phyloP scores from a whole-genome alignment of 2,113 vertebrate species.

The Saccopteryx leptura region DNA sequence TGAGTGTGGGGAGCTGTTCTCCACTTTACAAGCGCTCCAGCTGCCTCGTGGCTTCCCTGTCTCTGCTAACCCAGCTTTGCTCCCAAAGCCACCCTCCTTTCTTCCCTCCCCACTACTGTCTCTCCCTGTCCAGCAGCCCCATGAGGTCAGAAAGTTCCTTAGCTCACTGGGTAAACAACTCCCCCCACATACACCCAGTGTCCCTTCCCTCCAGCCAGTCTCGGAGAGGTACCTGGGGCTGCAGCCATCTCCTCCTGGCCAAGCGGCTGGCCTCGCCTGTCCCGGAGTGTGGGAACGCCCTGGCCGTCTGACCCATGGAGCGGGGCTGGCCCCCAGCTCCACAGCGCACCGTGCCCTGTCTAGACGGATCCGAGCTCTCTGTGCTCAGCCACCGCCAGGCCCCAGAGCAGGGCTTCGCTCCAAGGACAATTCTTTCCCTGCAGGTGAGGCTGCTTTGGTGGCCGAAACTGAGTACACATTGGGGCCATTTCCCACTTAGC shows the following conservation, averaged over 20 bases:
- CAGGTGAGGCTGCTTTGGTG: slow-evolving; percentile 57
- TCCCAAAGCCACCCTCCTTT: background rate
- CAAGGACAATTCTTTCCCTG: slow-evolving; percentile 36
- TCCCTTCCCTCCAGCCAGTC: background rate
- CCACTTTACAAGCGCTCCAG: background rate
- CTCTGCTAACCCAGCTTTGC: background rate
- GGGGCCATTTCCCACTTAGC: slow-evolving; percentile 22
- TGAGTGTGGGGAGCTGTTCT: too few species aligned
- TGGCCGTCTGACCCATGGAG: background rate
- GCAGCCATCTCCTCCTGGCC: background rate
- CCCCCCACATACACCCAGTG: too few species aligned
- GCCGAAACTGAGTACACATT: background rate
- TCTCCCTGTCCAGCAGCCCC: background rate
- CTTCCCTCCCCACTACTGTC: background rate
- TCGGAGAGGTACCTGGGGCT: background rate
- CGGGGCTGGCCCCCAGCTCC: background rate
- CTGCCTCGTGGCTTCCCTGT: background rate
- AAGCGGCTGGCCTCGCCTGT: background rate
- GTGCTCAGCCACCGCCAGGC: background rate
- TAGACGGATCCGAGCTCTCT: slow-evolving; percentile 10
- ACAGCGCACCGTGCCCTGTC: background rate
- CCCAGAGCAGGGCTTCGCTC: slow-evolving; percentile 5
- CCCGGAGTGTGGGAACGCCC: background rate
- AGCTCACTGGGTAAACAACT: background rate
- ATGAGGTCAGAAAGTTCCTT: background rate